These are phyloP conservation scores for Oligia strigilis DNA, from an alignment of 2,888 invertebrate genomes.

Conservation along the genomic window DNA sequence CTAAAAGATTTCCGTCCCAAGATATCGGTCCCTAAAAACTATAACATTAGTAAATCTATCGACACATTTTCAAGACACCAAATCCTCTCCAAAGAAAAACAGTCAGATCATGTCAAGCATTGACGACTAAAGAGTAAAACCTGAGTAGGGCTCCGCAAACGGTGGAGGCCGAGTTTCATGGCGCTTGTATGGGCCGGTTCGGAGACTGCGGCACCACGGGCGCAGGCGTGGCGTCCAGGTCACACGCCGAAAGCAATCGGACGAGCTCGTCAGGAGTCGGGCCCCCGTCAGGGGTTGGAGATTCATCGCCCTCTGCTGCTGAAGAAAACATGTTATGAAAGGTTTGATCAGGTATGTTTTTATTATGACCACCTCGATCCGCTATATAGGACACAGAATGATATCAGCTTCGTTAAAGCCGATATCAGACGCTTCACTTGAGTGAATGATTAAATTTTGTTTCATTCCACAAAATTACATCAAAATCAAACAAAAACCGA, in stretches of 20 bases:
- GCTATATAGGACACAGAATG: background rate
- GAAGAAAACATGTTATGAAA: background rate
- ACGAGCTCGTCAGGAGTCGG: slow-evolving; percentile 97
- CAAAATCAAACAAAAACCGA: too few relatives aligned
- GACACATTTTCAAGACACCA: slow-evolving; percentile 38
- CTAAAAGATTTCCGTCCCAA: background rate
- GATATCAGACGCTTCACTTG: background rate
- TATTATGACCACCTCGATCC: background rate
- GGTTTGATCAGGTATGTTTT: background rate
- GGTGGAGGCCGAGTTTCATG: slow-evolving; percentile 74
- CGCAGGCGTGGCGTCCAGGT: slow-evolving; percentile 95
- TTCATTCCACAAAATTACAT: background rate
- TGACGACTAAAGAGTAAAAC: slow-evolving; percentile 69
- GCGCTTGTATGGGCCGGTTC: slow-evolving; percentile 82
- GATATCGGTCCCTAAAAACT: background rate
- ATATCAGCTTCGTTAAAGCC: background rate
- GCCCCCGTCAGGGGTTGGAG: slow-evolving; percentile 93
- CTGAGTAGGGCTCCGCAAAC: slow-evolving; percentile 70
- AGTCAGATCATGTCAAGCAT: slow-evolving; percentile 54
- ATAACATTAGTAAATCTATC: slow-evolving; percentile 1
- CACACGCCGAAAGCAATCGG: slow-evolving; percentile 97
- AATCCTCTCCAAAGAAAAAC: slow-evolving; percentile 15
- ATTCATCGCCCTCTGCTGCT: slow-evolving; percentile 87
- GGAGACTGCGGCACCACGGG: slow-evolving; percentile 79
- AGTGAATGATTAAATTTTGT: background rate